phyloP scores from a whole-genome alignment of 2,888 invertebrate species.

The Idaea aversata region DNA sequence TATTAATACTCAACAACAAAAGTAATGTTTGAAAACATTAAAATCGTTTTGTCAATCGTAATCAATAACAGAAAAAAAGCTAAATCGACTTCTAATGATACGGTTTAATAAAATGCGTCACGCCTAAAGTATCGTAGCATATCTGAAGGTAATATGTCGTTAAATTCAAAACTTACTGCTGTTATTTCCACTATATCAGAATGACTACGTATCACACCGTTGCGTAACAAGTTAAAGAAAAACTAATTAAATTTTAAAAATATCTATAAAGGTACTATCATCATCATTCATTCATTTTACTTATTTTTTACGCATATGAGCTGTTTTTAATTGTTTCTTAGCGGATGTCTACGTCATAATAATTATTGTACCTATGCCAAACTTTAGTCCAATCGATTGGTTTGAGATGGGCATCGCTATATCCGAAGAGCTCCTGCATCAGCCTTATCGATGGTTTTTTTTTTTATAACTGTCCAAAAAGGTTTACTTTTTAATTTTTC shows the following conservation, averaged over 20 bases:
- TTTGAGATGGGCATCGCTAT: too few relatives aligned
- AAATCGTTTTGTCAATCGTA: conserved; percentile 63
- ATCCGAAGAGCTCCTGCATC: too few relatives aligned
- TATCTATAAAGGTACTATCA: too few relatives aligned
- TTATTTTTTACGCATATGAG: too few relatives aligned
- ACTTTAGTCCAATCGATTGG: too few relatives aligned
- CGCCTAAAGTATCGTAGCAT: conserved; percentile 54
- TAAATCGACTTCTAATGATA: conserved; percentile 67
- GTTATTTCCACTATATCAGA: conserved; percentile 56
- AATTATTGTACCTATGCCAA: too few relatives aligned
- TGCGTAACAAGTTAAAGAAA: conserved; percentile 28
- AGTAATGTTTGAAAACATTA: conserved; percentile 27
- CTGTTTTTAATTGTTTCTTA: too few relatives aligned
- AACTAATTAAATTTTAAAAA: background rate
- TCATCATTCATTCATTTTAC: too few relatives aligned
- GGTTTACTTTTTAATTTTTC: too few relatives aligned
- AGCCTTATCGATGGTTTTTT: too few relatives aligned
- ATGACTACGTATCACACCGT: conserved; percentile 44
- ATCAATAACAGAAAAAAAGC: conserved; percentile 58
- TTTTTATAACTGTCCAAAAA: too few relatives aligned
- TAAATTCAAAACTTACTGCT: conserved; percentile 47
- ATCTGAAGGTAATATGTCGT: conserved; percentile 68
- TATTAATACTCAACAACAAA: conserved; percentile 53
- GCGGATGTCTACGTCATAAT: too few relatives aligned
- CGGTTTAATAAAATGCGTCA: conserved; percentile 59